Conservation (phyloP, 1,140 invertebrate species). For the Daktulosphaira vitifoliae region DNA sequence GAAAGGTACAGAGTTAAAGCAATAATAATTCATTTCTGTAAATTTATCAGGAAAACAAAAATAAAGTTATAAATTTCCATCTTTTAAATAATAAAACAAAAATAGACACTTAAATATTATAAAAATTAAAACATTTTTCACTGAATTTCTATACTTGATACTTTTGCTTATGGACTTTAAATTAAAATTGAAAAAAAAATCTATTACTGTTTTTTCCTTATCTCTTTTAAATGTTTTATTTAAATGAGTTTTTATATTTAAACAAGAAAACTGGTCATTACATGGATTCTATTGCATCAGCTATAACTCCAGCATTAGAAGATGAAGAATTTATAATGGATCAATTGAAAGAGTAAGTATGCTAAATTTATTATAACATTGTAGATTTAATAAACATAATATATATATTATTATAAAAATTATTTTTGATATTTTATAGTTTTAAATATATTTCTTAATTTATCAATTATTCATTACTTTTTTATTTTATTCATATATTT, state of each 20-base stretch:
- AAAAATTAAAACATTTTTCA: too few relatives aligned
- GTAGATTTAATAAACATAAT: neutral
- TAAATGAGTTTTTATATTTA: too few relatives aligned
- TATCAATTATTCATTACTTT: neutral
- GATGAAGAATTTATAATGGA: conserved; percentile 75
- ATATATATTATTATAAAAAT: neutral
- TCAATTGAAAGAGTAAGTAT: conserved; percentile 65
- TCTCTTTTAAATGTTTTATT: too few relatives aligned
- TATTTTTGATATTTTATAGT: too few relatives aligned
- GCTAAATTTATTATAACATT: neutral
- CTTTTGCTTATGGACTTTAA: neutral
- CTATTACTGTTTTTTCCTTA: conserved; percentile 2
- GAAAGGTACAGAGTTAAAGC: too few relatives aligned
- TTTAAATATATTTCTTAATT: too few relatives aligned
- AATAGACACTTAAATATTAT: too few relatives aligned
- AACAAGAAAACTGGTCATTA: conserved; percentile 54
- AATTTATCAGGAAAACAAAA: too few relatives aligned
- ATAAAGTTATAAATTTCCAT: too few relatives aligned
- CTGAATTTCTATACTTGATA: too few relatives aligned
- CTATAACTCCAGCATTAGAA: conserved; percentile 65
- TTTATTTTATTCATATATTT: neutral
- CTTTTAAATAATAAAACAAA: too few relatives aligned
- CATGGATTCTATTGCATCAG: conserved; percentile 67
- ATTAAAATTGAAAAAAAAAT: neutral
- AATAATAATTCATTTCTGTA: too few relatives aligned